Base-by-base conservation (phyloP, 1,140 invertebrate genomes). In the Hyles euphorbiae region DNA sequence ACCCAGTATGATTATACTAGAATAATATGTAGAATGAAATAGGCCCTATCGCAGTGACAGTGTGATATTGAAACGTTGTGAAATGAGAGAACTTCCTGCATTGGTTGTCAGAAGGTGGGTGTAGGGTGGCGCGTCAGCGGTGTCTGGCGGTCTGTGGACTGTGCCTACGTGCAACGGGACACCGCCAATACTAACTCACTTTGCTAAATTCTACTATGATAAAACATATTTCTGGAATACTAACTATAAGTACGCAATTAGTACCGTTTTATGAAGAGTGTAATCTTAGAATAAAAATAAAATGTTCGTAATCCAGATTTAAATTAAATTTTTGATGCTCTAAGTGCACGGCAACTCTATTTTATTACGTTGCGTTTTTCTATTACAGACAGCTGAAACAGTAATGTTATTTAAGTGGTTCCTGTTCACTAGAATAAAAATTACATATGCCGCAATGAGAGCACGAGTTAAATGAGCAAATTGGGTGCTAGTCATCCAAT, bases 31-130 rank as follows among this genome's bases (percentile, higher is more conserved):
- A 2, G 22, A 22, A 22, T 22, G 22, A 22, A 22, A 22, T 22
- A 22, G 22, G 22, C 22, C 22, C 22, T 22, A 22, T 22, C 22
- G 22, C 22, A 22, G 22, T 22, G 22, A 22, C 22, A 22, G 22
- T 40, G 3, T 34, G 10, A 34, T 52, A 34, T 33, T 43, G 46
- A 52, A 59, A 59, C 53, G 36, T 52, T 5, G 45, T 69, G 70
- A 67, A 73, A 73, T 55, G 47, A 40, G 68, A 73, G 68, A 70
- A 53, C 55, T 73, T 68, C 64, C 61, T 65, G 65, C 50, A 52
- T 34, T 53, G 61, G 53, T 40, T 46, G 50, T 34, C 43, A 45
- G 50, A 53, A 67, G 53, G 22, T 60, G 53, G 61, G 65, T 67
- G 69, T 73, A 65, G 59, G 60, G 66, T 69, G 53, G 65, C 61